Evolutionary conservation across 1,140 invertebrate species (phyloP).

Genomic region (Wiebesia pumilae): DNA sequence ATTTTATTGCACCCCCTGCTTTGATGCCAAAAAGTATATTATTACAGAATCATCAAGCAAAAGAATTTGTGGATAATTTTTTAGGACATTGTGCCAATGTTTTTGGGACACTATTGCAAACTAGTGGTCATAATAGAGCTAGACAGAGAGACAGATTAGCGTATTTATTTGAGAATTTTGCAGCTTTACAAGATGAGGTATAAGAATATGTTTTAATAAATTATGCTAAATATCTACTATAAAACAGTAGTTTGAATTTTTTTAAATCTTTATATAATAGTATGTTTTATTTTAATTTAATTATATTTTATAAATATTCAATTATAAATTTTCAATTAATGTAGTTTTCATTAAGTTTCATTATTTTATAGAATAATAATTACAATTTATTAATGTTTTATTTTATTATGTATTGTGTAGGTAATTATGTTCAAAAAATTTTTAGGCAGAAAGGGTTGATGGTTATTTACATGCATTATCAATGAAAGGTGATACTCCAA

Average conservation of each 20-base stretch:
- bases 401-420: background rate
- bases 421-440: slow-evolving; percentile 46
- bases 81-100: slow-evolving; percentile 90
- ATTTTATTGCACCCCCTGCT: slow-evolving; percentile 92
- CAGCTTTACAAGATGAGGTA: slow-evolving; percentile 94
- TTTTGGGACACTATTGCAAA: slow-evolving; percentile 90
- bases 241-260: background rate
- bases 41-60: slow-evolving; percentile 81
- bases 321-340: background rate
- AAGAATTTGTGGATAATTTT: slow-evolving; percentile 92
- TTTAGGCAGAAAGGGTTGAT: slow-evolving; percentile 93
- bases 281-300: too few relatives aligned
- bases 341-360: background rate
- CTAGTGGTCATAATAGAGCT: slow-evolving; percentile 95
- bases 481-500: slow-evolving; percentile 80
- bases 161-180: slow-evolving; percentile 91
- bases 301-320: slow-evolving; percentile 47
- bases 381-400: background rate
- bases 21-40: slow-evolving; percentile 82
- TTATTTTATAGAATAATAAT: slow-evolving; percentile 18
- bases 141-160: slow-evolving; percentile 95
- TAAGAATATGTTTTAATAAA: slow-evolving; percentile 34
- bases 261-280: slow-evolving; percentile 9
- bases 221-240: slow-evolving; percentile 16
- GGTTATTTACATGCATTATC: slow-evolving; percentile 85